Base-by-base conservation (phyloP, 1,140 invertebrate genomes). In the Drosophila simulans region DNA sequence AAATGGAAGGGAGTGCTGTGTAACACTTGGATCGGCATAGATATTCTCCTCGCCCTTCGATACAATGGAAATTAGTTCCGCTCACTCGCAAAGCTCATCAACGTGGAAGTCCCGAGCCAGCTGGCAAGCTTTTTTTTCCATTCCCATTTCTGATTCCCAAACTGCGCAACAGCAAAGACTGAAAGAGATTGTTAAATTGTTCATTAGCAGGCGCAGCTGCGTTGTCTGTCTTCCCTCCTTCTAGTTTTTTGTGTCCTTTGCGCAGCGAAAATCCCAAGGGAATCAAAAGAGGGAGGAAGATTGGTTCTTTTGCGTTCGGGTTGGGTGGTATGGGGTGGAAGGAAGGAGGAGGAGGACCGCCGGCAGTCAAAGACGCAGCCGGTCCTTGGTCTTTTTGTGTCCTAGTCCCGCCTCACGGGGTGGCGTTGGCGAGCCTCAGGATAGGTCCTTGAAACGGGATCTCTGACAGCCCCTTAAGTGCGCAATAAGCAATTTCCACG, bases 321-420 rank as follows among this genome's bases (percentile, higher is more conserved):
- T 37, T 45, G 72, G 40, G 15, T 54, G 54, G 43, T 55, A 66
- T 54, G 58, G 66, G 64, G 57, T 59, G 73, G 46, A 31, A 51
- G n/a, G 43, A 57, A 76, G 45, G 31, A 76, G 52, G 27, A 70
- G 53, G 54, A 35, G 49, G 11, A 35, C 31, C 66, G 63, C 27
- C 45, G 53, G 43, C 59, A 42, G 66, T 37, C 13, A 85, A 85
- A 85, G 82, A 84, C 78, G 81, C 81, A 85, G 81, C 81, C 81
- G 60, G 25, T 35, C 22, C 22, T 48, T 39, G 31, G 31, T 31
- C 31, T 31, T 31, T 31, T 31, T 8, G 7, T 22, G 20, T 35
- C 60, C 59, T 25, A 7, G 48, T 78, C 40, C 60, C 58, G 73
- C 42, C 51, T 77, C 59, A 64, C 45, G 77, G 77, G 81, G 72